Base-by-base conservation (phyloP, 64 coral and sea anemone species). In the Montipora sp. region DNA sequence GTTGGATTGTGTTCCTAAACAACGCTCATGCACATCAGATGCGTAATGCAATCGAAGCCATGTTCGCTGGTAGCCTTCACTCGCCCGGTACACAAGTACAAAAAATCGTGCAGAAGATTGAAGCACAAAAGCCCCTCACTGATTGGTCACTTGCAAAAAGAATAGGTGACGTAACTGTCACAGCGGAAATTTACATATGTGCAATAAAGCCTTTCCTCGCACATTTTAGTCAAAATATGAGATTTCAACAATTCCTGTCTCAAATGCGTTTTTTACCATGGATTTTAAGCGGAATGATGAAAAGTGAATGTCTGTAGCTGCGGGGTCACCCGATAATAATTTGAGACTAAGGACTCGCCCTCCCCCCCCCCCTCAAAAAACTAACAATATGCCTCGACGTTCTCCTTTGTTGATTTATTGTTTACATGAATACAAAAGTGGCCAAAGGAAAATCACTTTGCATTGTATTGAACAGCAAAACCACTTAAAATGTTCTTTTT, bases 161-260 rank as follows among this genome's bases (percentile, higher is more conserved):
- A 24, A 49, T 50, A 49, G 59, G 82, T 68, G 36, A 47, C 58
- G 80, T 72, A 72, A 85, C 49, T 63, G 82, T 85, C 82, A 85
- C 82, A 85, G 22, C 44, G 47, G 66, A 85, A 72, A 85, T 85
- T 85, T 85, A 71, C 82, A 85, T 36, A 36, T 85, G 19, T 21
- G 65, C 66, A 72, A 1, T 71, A 22, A 71, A 22, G 45, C 65
- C 45, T 83, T 66, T 83, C 59, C 10, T 16, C 14, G 27, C 73
- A 49, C 45, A 78, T 19, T 78, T 49, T 14, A 78, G 14, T 78
- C 75, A 47, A 78, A 8, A 18, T 45, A 85, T 72, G 46, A 48
- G 65, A 85, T 71, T 85, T 85, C 63, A 66, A 85, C 65, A 49
- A 48, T 47, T 48, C 12, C 21, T 72, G 27, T 5, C 63, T 47